These are phyloP conservation scores for Rotaria magnacalcarata DNA, from an alignment of 2,888 invertebrate genomes.

Conservation along the genomic window DNA sequence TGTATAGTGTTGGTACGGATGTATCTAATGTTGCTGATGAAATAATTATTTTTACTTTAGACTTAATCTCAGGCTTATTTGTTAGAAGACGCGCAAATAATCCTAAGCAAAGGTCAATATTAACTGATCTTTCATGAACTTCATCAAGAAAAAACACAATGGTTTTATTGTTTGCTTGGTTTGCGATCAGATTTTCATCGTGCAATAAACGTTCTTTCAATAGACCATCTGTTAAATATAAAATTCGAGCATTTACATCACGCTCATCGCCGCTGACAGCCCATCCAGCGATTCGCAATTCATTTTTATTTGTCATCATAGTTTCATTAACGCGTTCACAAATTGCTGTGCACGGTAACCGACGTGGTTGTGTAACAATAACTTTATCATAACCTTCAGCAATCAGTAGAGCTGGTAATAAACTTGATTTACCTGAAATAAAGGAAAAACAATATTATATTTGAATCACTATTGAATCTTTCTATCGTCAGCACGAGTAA, in stretches of 20 bases:
- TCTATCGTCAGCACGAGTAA: too few relatives aligned
- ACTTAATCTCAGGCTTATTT: not conserved
- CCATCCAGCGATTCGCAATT: not conserved
- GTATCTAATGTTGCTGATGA: not conserved
- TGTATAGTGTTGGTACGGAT: not conserved
- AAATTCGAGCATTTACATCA: too few relatives aligned
- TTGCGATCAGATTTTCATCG: too few relatives aligned
- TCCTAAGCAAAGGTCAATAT: constrained; percentile 21
- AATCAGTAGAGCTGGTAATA: too few relatives aligned
- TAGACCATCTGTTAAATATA: too few relatives aligned
- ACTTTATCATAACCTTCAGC: not conserved
- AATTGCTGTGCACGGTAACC: not conserved
- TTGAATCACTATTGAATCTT: too few relatives aligned
- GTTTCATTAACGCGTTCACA: not conserved
- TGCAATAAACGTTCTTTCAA: too few relatives aligned
- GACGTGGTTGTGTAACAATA: not conserved
- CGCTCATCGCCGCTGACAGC: too few relatives aligned
- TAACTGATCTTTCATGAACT: constrained; percentile 19
- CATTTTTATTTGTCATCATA: not conserved
- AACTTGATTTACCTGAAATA: too few relatives aligned
- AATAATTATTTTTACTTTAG: constrained; percentile 1
- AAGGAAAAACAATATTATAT: too few relatives aligned
- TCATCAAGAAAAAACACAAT: constrained; percentile 11
- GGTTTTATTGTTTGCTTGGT: not conserved
- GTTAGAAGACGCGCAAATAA: not conserved